Conservation (phyloP, 1,140 invertebrate species). For the Drosophila takahashii region DNA sequence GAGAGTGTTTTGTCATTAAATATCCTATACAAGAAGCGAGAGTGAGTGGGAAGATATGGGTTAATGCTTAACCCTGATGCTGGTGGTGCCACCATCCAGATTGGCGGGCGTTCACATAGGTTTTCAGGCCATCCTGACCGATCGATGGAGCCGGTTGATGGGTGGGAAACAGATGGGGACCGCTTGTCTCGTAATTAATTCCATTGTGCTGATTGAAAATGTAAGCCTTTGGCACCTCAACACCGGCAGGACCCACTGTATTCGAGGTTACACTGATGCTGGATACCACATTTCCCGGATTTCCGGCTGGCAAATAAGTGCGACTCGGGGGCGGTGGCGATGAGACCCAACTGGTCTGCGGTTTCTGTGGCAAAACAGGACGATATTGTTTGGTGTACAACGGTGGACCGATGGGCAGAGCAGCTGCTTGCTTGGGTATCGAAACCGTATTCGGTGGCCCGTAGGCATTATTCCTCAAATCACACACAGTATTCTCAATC, state of each 20-base stretch:
- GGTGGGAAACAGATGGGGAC: constrained; percentile 73
- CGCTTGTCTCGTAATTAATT: constrained; percentile 78
- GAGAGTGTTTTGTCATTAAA: constrained; percentile 5
- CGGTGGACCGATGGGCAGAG: constrained; percentile 16
- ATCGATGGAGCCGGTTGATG: constrained; percentile 39
- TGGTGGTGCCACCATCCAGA: constrained; percentile 79
- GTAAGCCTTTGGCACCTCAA: constrained; percentile 77
- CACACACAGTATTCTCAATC: constrained; percentile 90
- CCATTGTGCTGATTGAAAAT: constrained; percentile 84
- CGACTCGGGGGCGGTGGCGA: constrained; percentile 38
- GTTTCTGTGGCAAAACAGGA: constrained; percentile 49
- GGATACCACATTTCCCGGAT: constrained; percentile 39
- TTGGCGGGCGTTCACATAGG: constrained; percentile 70
- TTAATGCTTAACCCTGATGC: constrained; percentile 49
- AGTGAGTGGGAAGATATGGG: constrained; percentile 1
- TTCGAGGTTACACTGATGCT: constrained; percentile 50
- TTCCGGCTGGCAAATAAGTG: constrained; percentile 57
- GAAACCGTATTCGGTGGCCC: constrained; percentile 66
- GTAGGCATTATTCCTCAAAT: constrained; percentile 83
- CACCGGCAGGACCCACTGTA: constrained; percentile 26
- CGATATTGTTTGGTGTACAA: constrained; percentile 63
- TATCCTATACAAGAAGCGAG: constrained; percentile 30
- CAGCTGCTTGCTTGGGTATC: constrained; percentile 47
- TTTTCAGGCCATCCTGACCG: constrained; percentile 62
- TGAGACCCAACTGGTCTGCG: constrained; percentile 56